Evolutionary conservation across 1,140 invertebrate species (phyloP).

Genomic region (Papilio glaucus): DNA sequence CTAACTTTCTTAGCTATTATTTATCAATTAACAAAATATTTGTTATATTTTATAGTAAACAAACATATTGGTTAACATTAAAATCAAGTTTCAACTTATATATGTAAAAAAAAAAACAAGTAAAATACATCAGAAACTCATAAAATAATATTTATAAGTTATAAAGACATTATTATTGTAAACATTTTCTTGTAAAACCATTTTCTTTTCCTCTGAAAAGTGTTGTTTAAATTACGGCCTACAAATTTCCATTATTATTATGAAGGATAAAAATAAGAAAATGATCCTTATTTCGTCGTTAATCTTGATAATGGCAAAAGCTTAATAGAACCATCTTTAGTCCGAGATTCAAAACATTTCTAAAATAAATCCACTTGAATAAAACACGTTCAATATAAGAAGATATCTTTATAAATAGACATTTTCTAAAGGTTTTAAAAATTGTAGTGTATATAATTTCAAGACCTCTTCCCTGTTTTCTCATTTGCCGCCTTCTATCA

Average conservation of each 20-base stretch:
- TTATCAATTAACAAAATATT: too few species aligned
- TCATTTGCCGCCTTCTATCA: too few species aligned
- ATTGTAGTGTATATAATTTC: too few species aligned
- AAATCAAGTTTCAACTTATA: not conserved
- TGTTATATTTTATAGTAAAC: too few species aligned
- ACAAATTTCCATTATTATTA: constrained; percentile 15
- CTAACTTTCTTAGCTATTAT: too few species aligned
- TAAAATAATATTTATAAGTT: not conserved
- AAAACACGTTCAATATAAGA: not conserved
- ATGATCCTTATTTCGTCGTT: constrained; percentile 5
- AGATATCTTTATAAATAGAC: not conserved
- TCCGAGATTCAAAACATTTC: not conserved
- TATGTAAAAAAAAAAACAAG: not conserved
- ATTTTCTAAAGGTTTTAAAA: not conserved
- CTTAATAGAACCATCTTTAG: constrained; percentile 11
- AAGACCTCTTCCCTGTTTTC: too few species aligned
- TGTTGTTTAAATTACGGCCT: not conserved
- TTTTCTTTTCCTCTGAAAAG: not conserved
- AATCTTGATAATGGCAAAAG: constrained; percentile 8
- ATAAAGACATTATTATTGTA: not conserved
- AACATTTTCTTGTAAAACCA: not conserved
- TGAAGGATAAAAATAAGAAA: constrained; percentile 13
- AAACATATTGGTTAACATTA: too few species aligned
- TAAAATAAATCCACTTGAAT: not conserved
- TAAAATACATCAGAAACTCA: too few species aligned